Evolutionary conservation across 23 tunicate genomes (phyloP).

Genomic region (Clavelina lepadiformis): DNA sequence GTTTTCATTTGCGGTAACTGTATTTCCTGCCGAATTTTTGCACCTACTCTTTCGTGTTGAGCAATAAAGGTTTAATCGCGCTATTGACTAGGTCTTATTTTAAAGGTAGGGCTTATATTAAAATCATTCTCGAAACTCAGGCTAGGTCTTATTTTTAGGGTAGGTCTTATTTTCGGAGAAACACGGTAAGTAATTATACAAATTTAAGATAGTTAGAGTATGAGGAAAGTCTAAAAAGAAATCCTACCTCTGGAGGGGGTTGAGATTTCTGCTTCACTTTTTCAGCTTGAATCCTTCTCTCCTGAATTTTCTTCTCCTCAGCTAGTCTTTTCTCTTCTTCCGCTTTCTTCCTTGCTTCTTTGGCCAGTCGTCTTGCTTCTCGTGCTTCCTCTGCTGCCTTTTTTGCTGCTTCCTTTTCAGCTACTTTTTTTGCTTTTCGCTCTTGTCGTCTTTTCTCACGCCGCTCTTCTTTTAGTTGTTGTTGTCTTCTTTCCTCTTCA

Average conservation of each 20-base stretch:
- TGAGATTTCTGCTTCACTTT: slow-evolving; percentile 10
- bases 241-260: not conserved
- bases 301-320: slow-evolving; percentile 4
- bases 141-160: too few relatives aligned
- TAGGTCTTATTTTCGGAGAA: too few relatives aligned
- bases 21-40: too few relatives aligned
- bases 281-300: slow-evolving; percentile 7
- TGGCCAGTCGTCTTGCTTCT: not conserved
- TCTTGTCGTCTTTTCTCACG: slow-evolving; percentile 28
- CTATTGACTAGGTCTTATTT: too few relatives aligned
- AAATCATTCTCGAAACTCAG: too few relatives aligned
- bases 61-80: too few relatives aligned
- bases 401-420: slow-evolving; percentile 4
- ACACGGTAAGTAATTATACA: too few relatives aligned
- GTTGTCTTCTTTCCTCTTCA: slow-evolving; percentile 27
- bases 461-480: slow-evolving; percentile 32
- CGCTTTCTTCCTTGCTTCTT: slow-evolving; percentile 17
- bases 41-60: too few relatives aligned
- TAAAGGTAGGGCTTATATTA: too few relatives aligned
- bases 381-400: slow-evolving; percentile 11
- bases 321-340: slow-evolving; percentile 3
- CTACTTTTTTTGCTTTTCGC: slow-evolving; percentile 19
- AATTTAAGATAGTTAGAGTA: too few relatives aligned
- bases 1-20: too few relatives aligned
- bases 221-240: too few relatives aligned